phyloP scores from a whole-genome alignment of 1,140 invertebrate genomes.

The Bombus consobrinus region DNA sequence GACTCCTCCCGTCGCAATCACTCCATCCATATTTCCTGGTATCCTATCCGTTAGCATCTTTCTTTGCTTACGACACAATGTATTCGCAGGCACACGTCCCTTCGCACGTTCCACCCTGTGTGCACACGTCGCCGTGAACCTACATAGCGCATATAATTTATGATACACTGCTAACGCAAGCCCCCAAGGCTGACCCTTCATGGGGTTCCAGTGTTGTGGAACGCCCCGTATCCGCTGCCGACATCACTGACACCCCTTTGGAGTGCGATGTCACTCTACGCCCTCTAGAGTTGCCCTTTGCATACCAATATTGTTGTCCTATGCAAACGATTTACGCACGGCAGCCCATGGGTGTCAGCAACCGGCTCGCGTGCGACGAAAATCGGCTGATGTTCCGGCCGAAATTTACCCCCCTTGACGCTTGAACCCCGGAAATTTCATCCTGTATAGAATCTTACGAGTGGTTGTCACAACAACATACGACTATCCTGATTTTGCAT shows the following conservation, averaged over 20 bases:
- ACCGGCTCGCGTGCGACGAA: neutral
- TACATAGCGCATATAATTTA: constrained; percentile 51
- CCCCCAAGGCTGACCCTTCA: constrained; percentile 55
- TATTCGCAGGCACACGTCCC: neutral
- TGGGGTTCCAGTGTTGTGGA: constrained; percentile 41
- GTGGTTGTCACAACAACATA: neutral
- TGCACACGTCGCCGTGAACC: neutral
- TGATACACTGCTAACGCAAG: constrained; percentile 32
- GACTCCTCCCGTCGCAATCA: neutral
- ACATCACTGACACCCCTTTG: constrained; percentile 24
- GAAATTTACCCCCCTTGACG: neutral
- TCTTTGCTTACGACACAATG: neutral
- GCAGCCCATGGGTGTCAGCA: neutral
- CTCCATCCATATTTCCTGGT: too few relatives aligned
- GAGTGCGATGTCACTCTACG: constrained; percentile 7
- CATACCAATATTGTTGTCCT: constrained; percentile 66
- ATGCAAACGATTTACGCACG: constrained; percentile 61
- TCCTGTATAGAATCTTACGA: neutral
- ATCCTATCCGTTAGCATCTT: neutral
- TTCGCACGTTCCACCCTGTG: constrained; percentile 1
- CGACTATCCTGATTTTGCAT: neutral
- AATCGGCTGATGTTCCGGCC: neutral
- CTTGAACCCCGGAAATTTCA: neutral
- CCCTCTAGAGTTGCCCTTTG: constrained; percentile 58
- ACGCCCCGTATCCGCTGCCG: constrained; percentile 9